Evolutionary conservation across 1,140 invertebrate species (phyloP), one percentile per base, ranked within the genome.

Genomic region (Caenorhabditis brenneri): DNA sequence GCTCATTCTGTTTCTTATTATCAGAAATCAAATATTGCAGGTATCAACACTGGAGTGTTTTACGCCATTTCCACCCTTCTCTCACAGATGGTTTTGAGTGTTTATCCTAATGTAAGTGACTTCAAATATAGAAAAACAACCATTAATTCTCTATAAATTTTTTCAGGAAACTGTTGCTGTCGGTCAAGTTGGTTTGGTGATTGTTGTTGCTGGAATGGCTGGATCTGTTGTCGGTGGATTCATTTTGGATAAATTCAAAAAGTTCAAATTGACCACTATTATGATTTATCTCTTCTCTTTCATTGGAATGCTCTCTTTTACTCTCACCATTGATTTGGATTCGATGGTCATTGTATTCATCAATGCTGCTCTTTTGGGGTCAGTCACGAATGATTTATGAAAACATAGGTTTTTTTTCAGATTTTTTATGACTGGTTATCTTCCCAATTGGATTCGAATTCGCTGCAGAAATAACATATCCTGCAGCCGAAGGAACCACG

Each of bases 341-440:
- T 88, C 92, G 60, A 93, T 96, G 74, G 93, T 93, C 87, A 91
- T 94, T 2, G 94, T 96, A 0, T 97, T 96, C 91, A 84, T 95
- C 42, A 94, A 94, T 65, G 94, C 95, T 49, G 94, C 93, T 48
- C 79, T 95, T n/a, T 92, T 93, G 55, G 92, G 92, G 91, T 92
- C 88, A 85, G 88, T 88, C n/a, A 7, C 10, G 6, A 49, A 22
- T 16, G n/a, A 2, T 86, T 81, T 6, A 15, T 48, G 22, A 3
- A n/a, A n/a, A n/a, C n/a, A n/a, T n/a, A n/a, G n/a, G n/a, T n/a
- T n/a, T 42, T 69, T 33, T 81, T 86, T 22, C 51, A 96, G 95
- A 87, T 97, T 97, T 92, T 97, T 97, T 92, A 97, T 97, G 96
- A 97, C 96, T 31, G 96, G 96, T 39, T 96, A 97, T 89, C 91